Evolutionary conservation across 2,888 invertebrate species (phyloP), one percentile per base, ranked within the genome.

Genomic region (Pasiphila rectangulata): DNA sequence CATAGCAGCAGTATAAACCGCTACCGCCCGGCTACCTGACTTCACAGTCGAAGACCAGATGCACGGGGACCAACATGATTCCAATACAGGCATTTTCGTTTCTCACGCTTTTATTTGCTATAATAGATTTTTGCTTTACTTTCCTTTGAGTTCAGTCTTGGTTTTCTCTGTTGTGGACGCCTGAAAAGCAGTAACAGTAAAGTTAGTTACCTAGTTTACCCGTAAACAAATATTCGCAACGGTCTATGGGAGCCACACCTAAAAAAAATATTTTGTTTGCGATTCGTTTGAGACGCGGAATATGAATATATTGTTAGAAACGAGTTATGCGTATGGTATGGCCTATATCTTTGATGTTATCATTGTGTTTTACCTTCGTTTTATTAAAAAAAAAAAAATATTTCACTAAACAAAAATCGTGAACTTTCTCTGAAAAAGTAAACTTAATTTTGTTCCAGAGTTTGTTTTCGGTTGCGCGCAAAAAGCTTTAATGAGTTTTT

Each of bases 21-120:
- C 95, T 47, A 96, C 93, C 0, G 94, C 94, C 67, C 92, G 92
- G 67, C 94, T 93, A 5, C 95, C 96, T 19, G 91, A 90, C 74
- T 93, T 94, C 2, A 96, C 90, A 64, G 92, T 92, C 47, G 94
- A 93, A 27, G 94, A 93, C 94, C 96, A 96, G 66, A 96, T 93
- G 66, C 94, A 94, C 47, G 96, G 96, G 3, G 96, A 94, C 96
- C 96, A 96, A 75, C 95, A 96, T 0, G 95, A 93, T 63, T 92
- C 89, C 42, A 96, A 67, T 7, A 94, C 74, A 12, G 92, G 92
- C 95, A 95, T 45, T 45, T 15, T 43, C n/a, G n/a, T n/a, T n/a
- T n/a, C 3, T 7, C 9, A 25, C 9, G 36, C 9, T 36, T 9
- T 23, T 23, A 2, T 13, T 13, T 13, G 3, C 13, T 13, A 0